These are phyloP conservation scores for Psittacula derbiana DNA, from an alignment of 2,797 vertebrate species.

Conservation along the genomic window DNA sequence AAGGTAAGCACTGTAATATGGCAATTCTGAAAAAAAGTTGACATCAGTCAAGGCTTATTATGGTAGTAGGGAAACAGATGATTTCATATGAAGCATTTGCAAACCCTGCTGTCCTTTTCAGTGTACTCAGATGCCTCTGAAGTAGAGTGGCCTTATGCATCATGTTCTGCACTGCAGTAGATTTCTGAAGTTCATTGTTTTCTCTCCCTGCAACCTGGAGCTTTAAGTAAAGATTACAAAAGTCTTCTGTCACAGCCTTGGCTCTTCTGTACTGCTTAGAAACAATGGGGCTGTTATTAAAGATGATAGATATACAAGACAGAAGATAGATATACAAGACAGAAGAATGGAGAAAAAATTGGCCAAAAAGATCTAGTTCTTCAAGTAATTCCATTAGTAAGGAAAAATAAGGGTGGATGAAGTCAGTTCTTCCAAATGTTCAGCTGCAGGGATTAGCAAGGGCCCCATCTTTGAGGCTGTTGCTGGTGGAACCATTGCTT, in stretches of 20 bases:
- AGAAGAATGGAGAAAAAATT: background rate
- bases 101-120: background rate
- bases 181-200: background rate
- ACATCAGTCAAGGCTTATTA: background rate
- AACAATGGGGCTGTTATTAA: background rate
- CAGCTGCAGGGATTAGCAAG: background rate
- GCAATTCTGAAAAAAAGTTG: background rate
- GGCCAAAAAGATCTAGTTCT: background rate
- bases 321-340: background rate
- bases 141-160: background rate
- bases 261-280: background rate
- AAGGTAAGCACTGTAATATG: background rate
- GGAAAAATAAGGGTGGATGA: background rate
- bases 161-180: background rate
- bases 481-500: constrained; percentile 9
- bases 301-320: background rate
- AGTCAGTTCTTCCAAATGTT: background rate
- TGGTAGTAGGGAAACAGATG: background rate
- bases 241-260: background rate
- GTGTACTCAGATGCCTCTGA: background rate
- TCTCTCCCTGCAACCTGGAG: background rate
- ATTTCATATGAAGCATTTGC: background rate
- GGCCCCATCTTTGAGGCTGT: background rate
- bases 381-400: background rate
- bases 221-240: background rate